Evolutionary conservation across 2,888 invertebrate species (phyloP).

Genomic region (Heteromurus nitidus): DNA sequence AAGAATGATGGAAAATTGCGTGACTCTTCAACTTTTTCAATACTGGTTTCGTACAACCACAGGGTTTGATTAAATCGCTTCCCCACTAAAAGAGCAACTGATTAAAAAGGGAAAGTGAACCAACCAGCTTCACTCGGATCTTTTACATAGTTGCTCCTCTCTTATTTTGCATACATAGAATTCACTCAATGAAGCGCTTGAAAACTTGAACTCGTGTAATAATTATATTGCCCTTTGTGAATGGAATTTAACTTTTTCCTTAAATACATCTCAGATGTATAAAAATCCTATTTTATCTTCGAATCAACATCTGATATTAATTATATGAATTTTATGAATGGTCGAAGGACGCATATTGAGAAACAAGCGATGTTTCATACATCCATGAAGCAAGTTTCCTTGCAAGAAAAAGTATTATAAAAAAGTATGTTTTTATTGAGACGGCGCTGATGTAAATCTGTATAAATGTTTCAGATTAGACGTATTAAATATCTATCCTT

Average conservation of each 20-base stretch:
- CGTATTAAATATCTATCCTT: too few species aligned
- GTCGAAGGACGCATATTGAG: too few species aligned
- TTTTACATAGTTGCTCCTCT: not conserved
- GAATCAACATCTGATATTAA: too few species aligned
- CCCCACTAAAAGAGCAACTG: constrained; percentile 24
- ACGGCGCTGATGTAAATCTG: too few species aligned
- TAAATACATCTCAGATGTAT: too few species aligned
- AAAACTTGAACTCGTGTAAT: constrained; percentile 33
- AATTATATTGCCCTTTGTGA: constrained; percentile 37
- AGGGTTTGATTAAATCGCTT: constrained; percentile 52
- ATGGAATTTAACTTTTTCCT: constrained; percentile 41
- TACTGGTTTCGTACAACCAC: constrained; percentile 45
- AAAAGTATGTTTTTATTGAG: too few species aligned
- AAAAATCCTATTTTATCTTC: too few species aligned
- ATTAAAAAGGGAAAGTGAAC: constrained; percentile 63
- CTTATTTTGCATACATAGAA: not conserved
- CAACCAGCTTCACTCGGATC: constrained; percentile 36
- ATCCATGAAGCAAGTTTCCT: too few species aligned
- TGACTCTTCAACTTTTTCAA: constrained; percentile 42
- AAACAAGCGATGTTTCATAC: too few species aligned
- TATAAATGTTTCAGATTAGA: too few species aligned
- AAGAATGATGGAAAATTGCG: not conserved
- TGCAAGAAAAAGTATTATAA: too few species aligned
- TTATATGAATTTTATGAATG: too few species aligned
- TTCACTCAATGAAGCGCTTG: constrained; percentile 27